Conservation (phyloP, 2,888 invertebrate species). For the Erebia epiphron region DNA sequence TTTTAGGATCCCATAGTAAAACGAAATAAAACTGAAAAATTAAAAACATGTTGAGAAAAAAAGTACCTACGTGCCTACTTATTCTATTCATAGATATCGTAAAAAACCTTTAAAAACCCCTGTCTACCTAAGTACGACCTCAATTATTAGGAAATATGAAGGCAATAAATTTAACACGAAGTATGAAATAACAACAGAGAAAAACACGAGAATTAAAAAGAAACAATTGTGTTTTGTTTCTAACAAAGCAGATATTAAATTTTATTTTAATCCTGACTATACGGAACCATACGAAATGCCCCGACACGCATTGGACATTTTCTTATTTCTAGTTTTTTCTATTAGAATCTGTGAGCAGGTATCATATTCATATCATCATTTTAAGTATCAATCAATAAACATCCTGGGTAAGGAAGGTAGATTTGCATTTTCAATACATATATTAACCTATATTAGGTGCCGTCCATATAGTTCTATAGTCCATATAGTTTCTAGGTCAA, state of each 20-base stretch:
- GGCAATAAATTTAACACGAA: too few species aligned
- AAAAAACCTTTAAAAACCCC: background rate
- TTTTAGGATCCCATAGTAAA: background rate
- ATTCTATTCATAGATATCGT: too few species aligned
- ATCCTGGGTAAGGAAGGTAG: slow-evolving; percentile 15
- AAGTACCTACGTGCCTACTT: too few species aligned
- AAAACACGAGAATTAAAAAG: too few species aligned
- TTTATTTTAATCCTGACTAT: background rate
- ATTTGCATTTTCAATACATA: slow-evolving; percentile 28
- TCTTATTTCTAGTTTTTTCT: slow-evolving; percentile 9
- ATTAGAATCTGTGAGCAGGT: background rate
- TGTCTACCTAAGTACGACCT: too few species aligned
- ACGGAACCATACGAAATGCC: background rate
- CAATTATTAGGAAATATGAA: too few species aligned
- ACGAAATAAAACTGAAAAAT: background rate
- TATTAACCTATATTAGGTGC: slow-evolving; percentile 18
- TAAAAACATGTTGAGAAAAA: too few species aligned
- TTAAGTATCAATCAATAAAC: slow-evolving; percentile 18
- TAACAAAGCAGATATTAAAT: background rate
- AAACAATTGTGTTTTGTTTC: too few species aligned
- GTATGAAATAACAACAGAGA: too few species aligned
- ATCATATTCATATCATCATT: background rate
- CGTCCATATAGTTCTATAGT: background rate
- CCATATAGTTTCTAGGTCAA: slow-evolving; percentile 35
- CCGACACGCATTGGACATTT: background rate